Base-by-base conservation (phyloP, 2,888 invertebrate genomes). In the Drosophila nr. perissopoda region DNA sequence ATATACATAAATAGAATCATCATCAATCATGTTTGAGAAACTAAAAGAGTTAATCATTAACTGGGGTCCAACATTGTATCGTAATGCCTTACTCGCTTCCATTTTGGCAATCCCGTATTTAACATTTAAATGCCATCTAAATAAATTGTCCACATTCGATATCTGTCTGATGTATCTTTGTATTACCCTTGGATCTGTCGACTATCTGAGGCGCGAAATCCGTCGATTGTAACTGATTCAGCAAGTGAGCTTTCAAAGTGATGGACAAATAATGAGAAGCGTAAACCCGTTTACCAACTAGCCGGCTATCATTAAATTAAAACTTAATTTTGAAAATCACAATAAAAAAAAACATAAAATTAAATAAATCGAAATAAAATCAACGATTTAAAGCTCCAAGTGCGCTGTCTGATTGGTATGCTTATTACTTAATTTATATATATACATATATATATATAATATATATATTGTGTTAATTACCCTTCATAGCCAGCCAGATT, bases 401-500 rank as follows among this genome's bases (percentile, higher is more conserved):
- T 40, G 52, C 38, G 49, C 29, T 58, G 27, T 45, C 45, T 72
- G 84, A 81, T 87, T 75, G 69, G 80, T 86, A 78, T 63, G 66
- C 69, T 49, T 49, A 33, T 52, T 63, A 29, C 36, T 36, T 61
- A 42, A 38, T 29, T 0, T 4, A 51, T 13, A 2, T 0, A n/a
- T n/a, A 21, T 40, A 29, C 34, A 56, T 49, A 33, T 49, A 59
- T 61, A 53, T 68, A 18, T 49, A 34, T 63, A 70, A 67, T 78
- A 34, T 66, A 53, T 57, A 53, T 68, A 58, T 58, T 61, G 82
- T 66, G 53, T 57, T 78, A 77, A 70, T 91, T 89, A 91, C 91
- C 91, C 92, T 73, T 91, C 90, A 81, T 91, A 91, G 73, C 87
- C 86, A 59, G 85, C 88, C 73, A 91, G 83, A 76, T 92, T 91